Percentiles rank a stretch among this genome's conserved stretches.
Evolutionary conservation across 2,888 invertebrate species (phyloP).

Genomic region (Ctenicera cuprea): DNA sequence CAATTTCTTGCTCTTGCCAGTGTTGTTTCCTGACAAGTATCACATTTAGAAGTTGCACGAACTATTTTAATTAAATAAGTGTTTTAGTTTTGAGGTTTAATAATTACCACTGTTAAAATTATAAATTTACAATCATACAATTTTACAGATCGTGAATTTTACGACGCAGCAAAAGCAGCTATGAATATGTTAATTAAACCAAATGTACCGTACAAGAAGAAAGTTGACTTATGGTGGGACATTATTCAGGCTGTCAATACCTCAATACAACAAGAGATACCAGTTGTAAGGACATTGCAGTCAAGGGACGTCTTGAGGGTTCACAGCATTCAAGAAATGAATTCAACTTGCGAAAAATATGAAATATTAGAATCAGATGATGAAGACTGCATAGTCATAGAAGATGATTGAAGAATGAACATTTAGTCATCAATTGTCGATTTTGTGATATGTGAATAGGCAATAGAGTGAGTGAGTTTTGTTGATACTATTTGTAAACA

Average conservation of each 20-base stretch:
- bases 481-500: too few relatives aligned
- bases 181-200: constrained; percentile 32
- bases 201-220: constrained; percentile 24
- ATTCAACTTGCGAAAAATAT: constrained; percentile 16
- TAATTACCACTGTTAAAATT: too few relatives aligned
- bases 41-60: too few relatives aligned
- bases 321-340: constrained; percentile 13
- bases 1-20: too few relatives aligned
- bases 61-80: too few relatives aligned
- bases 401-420: constrained; percentile 2
- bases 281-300: not conserved
- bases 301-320: constrained; percentile 26
- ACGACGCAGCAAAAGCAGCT: constrained; percentile 10
- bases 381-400: constrained; percentile 41
- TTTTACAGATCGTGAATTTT: constrained; percentile 37
- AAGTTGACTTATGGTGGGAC: constrained; percentile 37
- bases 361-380: constrained; percentile 40
- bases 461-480: too few relatives aligned
- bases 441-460: too few relatives aligned
- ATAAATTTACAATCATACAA: not conserved
- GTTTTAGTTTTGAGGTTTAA: too few relatives aligned
- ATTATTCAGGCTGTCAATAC: constrained; percentile 36
- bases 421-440: too few relatives aligned
- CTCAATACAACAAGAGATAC: constrained; percentile 10
- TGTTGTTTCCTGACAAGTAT: too few relatives aligned